Base-by-base conservation (phyloP, 2,113 vertebrate species). In the Cebidichthys violaceus region DNA sequence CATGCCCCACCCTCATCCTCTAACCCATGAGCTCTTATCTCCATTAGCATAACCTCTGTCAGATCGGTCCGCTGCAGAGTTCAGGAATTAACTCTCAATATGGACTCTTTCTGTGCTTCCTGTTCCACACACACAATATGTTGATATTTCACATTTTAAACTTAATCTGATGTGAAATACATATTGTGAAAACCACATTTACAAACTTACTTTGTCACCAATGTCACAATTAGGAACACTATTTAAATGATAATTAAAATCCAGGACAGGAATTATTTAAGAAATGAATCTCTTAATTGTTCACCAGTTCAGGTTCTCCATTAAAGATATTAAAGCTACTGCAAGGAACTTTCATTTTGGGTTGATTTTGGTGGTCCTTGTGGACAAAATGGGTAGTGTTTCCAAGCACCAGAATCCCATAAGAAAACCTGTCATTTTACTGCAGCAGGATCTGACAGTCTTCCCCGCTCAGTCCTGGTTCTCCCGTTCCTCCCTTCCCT, bases 1-100 rank as follows among this genome's bases (percentile, higher is more conserved):
- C 71, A 35, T 68, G 79, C 75, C 73, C 75, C 59, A 2, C 7
- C 54, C 22, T 59, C 71, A 72, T 88, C 81, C 64, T 39, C 33
- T 54, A 61, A 64, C 54, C 70, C 15, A 78, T 67, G 60, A 89
- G 87, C 84, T 85, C 82, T 87, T 73, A 79, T 75, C 60, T 78
- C 89, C 86, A 85, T 90, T 88, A 84, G 72, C 54, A 47, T 31
- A 70, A 69, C 61, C 47, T 67, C 66, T 55, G 17, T 54, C 68
- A 69, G 73, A 66, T 75, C 54, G 45, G 39, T 69, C 55, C 71
- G 60, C 41, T 59, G 70, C 52, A 82, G 60, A 77, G 27, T 81
- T 72, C 54, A 70, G 84, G 75, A 86, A 77, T 77, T 81, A 89
- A 78, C 24, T 41, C 29, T 55, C 10, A 9, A 62, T 33, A 39